phyloP scores from a whole-genome alignment of 2,113 vertebrate genomes.

The Peromyscus leucopus region DNA sequence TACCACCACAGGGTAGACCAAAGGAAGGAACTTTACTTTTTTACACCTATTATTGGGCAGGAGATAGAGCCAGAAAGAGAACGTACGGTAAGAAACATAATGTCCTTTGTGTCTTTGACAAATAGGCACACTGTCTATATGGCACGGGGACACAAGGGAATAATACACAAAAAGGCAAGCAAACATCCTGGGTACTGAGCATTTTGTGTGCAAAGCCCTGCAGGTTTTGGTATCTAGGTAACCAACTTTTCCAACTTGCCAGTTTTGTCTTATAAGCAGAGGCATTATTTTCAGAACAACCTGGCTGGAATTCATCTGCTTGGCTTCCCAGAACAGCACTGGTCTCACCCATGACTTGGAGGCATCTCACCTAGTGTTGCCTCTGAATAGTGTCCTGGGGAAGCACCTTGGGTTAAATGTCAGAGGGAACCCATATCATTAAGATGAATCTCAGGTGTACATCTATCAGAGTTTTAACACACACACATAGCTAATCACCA shows the following conservation, averaged over 20 bases:
- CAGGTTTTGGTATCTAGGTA: slow-evolving; percentile 43
- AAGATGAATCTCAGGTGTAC: neutral
- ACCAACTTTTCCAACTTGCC: neutral
- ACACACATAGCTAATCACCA: neutral
- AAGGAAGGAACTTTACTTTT: neutral
- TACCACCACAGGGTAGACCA: neutral
- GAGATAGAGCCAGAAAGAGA: neutral
- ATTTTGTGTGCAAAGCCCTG: neutral
- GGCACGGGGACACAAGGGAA: slow-evolving; percentile 23
- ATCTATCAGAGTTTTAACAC: neutral
- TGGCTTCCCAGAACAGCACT: neutral
- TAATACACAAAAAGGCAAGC: slow-evolving; percentile 1
- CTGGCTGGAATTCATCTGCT: neutral
- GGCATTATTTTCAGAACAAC: neutral
- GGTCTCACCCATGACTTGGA: neutral
- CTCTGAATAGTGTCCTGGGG: neutral
- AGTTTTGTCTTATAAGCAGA: neutral
- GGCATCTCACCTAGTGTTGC: neutral
- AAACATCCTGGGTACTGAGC: slow-evolving; percentile 52
- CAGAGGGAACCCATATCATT: no score
- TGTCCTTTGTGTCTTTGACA: neutral
- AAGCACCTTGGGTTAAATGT: neutral
- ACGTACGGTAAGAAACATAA: slow-evolving; percentile 38
- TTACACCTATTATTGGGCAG: neutral
- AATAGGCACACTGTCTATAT: neutral